These are phyloP conservation scores for Psittacara wagleri DNA, from an alignment of 2,113 vertebrate species.

Conservation along the genomic window DNA sequence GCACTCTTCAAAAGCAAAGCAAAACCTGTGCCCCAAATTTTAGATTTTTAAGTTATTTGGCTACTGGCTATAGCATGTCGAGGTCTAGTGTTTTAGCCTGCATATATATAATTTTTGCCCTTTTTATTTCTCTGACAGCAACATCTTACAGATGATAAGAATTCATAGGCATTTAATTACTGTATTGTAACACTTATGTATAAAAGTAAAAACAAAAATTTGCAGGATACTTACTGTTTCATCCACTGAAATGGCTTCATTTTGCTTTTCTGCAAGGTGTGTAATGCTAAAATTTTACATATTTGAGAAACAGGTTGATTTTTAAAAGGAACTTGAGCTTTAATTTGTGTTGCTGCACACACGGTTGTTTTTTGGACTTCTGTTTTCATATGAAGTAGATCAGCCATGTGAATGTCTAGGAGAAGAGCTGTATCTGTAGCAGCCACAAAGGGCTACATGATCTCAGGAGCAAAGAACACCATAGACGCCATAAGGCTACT, in stretches of 20 bases:
- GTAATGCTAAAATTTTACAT: neutral
- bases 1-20: neutral
- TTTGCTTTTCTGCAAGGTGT: neutral
- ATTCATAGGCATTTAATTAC: neutral
- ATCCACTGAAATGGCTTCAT: neutral
- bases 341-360: neutral
- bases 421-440: neutral
- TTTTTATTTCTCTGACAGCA: neutral
- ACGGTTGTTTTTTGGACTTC: fast-evolving
- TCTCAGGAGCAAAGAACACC: neutral
- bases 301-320: neutral
- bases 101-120: neutral
- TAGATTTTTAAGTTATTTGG: neutral
- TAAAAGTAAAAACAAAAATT: neutral
- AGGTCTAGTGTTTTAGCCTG: neutral
- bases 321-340: neutral
- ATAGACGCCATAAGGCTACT: neutral
- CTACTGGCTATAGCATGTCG: neutral
- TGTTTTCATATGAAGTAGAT: neutral
- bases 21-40: neutral
- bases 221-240: neutral
- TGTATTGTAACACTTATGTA: neutral
- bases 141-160: neutral
- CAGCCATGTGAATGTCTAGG: neutral
- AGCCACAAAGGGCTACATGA: fast-evolving